A percentile compares a stretch with the other conserved stretches of the same genome.
Conservation (phyloP, 2,113 vertebrate species). For the Eublepharis macularius region DNA sequence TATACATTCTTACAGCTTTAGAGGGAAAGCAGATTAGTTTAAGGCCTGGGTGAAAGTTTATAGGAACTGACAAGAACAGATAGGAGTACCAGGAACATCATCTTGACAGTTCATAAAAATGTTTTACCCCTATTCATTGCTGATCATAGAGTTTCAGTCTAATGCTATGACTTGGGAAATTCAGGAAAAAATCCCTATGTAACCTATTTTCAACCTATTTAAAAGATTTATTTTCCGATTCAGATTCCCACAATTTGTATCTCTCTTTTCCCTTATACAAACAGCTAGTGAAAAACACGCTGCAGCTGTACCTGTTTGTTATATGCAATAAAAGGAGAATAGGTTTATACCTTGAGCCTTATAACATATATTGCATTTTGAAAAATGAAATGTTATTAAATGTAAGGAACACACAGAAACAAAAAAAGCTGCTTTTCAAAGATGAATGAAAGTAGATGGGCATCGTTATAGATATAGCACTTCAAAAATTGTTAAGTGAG, state of each 20-base stretch:
- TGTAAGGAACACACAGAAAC: not conserved
- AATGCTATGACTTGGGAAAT: not conserved
- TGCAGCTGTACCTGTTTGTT: not conserved
- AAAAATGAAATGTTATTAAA: not conserved
- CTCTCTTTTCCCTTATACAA: not conserved
- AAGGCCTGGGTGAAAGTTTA: constrained; percentile 14
- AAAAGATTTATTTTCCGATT: constrained; percentile 23
- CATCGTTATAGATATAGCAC: not conserved
- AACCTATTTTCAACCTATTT: not conserved
- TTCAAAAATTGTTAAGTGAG: not conserved
- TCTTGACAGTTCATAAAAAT: not conserved
- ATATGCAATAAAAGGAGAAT: not conserved
- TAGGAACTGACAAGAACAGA: not conserved
- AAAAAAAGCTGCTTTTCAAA: not conserved
- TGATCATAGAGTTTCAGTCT: not conserved
- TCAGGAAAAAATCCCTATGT: not conserved
- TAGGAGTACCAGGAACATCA: not conserved
- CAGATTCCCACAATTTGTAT: constrained; percentile 38
- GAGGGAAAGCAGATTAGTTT: constrained; percentile 48
- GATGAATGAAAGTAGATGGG: not conserved
- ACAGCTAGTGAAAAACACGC: not conserved
- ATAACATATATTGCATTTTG: not conserved
- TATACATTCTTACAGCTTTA: constrained; percentile 42
- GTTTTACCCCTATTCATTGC: not conserved
- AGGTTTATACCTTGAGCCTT: not conserved